Evolutionary conservation across 2,113 vertebrate genomes (phyloP).

Genomic region (Potamarius usumacintae): DNA sequence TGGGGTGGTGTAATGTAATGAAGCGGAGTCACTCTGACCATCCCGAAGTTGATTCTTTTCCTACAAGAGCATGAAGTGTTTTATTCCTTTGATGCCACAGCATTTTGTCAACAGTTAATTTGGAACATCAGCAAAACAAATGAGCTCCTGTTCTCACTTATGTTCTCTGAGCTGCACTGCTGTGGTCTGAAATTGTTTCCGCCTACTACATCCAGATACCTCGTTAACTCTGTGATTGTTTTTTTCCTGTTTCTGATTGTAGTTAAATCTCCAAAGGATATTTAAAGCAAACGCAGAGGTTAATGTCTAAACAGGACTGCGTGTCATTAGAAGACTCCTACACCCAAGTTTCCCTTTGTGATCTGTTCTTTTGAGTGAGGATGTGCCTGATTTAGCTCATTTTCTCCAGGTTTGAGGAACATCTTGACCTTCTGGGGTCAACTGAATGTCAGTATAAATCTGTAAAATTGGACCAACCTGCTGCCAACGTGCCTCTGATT

Average conservation of each 20-base stretch:
- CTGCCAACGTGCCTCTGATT: not conserved
- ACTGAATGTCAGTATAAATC: not conserved
- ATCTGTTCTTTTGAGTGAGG: not conserved
- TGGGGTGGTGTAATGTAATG: not conserved
- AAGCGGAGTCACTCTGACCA: not conserved
- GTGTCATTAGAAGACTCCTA: constrained; percentile 11
- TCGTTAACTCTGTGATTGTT: not conserved
- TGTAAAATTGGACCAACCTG: not conserved
- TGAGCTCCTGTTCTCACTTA: not conserved
- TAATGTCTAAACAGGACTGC: constrained; percentile 29
- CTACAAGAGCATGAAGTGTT: not conserved
- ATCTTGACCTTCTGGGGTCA: not conserved
- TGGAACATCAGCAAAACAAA: too few relatives aligned
- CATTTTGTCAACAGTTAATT: too few relatives aligned
- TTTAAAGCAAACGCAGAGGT: constrained; percentile 19
- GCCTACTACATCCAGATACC: constrained; percentile 8
- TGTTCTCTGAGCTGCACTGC: constrained; percentile 17
- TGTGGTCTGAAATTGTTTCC: not conserved
- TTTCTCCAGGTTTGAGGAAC: not conserved
- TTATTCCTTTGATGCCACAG: too few relatives aligned
- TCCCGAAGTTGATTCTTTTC: not conserved
- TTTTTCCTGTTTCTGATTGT: not conserved
- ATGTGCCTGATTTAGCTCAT: not conserved
- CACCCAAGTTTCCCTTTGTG: not conserved
- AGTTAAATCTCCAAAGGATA: not conserved